A percentile compares a stretch with the other conserved stretches of the same genome.
phyloP scores from a whole-genome alignment of 2,888 invertebrate genomes.

The Rhaphigaster nebulosa region DNA sequence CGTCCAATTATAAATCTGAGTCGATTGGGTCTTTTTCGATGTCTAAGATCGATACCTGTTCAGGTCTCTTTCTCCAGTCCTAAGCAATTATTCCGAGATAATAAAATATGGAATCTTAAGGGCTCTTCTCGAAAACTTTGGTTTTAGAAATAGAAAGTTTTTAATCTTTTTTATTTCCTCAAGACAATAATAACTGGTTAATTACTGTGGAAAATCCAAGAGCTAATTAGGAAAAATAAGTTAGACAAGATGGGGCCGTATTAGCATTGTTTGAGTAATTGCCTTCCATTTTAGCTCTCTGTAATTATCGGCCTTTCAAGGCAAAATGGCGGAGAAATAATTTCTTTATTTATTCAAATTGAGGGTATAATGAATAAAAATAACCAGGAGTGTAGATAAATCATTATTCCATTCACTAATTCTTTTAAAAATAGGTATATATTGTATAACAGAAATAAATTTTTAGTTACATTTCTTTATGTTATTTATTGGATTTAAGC shows the following conservation, averaged over 20 bases:
- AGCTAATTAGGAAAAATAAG: neutral
- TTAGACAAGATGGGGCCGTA: constrained; percentile 8
- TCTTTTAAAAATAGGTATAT: too few relatives aligned
- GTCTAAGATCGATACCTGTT: constrained; percentile 18
- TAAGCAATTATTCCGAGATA: neutral
- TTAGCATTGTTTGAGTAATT: neutral
- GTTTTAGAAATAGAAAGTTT: neutral
- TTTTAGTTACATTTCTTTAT: too few relatives aligned
- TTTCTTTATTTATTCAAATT: constrained; percentile 2
- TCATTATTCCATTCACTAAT: too few relatives aligned
- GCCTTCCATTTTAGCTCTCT: neutral
- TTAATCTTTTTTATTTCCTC: neutral
- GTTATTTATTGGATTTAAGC: too few relatives aligned
- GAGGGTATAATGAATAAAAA: neutral
- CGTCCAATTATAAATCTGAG: constrained; percentile 48
- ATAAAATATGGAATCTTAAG: constrained; percentile 2
- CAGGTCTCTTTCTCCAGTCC: neutral
- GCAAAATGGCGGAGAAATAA: neutral
- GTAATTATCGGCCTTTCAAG: neutral
- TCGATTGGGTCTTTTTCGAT: constrained; percentile 43
- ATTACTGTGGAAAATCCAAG: neutral
- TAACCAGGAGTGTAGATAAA: too few relatives aligned
- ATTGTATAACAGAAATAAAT: too few relatives aligned
- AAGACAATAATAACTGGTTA: constrained; percentile 1
- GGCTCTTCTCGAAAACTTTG: neutral